Base-by-base conservation (phyloP, 2,888 invertebrate species). In the Meloe dianella region DNA sequence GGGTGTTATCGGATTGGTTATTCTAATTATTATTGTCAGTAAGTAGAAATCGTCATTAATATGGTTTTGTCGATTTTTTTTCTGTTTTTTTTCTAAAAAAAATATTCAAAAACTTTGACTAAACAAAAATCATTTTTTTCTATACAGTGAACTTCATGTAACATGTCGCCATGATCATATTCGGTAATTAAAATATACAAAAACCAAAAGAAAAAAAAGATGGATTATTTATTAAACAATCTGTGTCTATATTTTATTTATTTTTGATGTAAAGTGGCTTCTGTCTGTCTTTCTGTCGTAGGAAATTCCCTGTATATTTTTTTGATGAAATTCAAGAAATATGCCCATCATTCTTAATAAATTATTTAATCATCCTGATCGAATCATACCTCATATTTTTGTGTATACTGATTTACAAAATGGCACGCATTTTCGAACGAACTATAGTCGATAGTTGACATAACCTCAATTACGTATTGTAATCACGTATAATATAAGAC, bases 1-100 rank as follows among this genome's bases (percentile, higher is more conserved):
- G 87, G 94, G 94, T 78, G 92, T 91, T 77, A 94, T 95, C 82
- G 94, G 91, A 74, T 89, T 90, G 75, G 88, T 94, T 75, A 85
- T 95, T 82, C 86, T 95, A 85, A 92, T 93, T 84, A 92, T 95
- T 80, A 90, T 92, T 82, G 90, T 94, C 84, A 91, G 94, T 91
- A 86, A 91, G 90, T 88, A 78, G 51, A 57, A 38, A 47, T 20
- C 17, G 20, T 47, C 41, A 41, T n/a, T 7, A 41, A 60, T 66
- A n/a, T n/a, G n/a, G n/a, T n/a, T 68, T 60, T 62, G 57, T 61
- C 76, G 69, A 41, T 27, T 20, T 63, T 10, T 62, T 63, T 63
- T 67, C 57, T 67, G 27, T 57, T 24, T 17, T 56, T 65, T 14
- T 27, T 61, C 29, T 64, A 60, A 54, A 58, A 62, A 61, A 66